Evolutionary conservation across 2,888 invertebrate genomes (phyloP), one percentile per base, ranked within the genome.

Genomic region (Dolomedes plantarius): DNA sequence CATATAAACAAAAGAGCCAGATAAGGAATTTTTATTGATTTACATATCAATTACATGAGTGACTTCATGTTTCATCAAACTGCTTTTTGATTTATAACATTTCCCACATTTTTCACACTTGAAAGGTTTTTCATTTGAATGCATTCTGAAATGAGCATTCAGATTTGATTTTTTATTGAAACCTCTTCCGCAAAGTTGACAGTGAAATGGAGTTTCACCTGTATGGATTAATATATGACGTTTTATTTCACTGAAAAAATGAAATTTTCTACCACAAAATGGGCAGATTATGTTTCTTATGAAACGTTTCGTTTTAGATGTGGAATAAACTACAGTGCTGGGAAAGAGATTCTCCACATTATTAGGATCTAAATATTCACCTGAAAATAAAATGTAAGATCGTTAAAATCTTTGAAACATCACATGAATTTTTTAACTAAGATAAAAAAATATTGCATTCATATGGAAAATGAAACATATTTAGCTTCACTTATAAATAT

Each of bases 261-360:
- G 23, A 56, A 56, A 56, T 56, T 56, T 56, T 56, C 56, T 56
- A 23, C 56, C 56, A 56, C 56, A 56, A 56, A 56, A 56, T 56
- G 56, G 56, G 16, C 56, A 56, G 1, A 56, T 1, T 16, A 56
- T 23, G 16, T 56, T 19, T 23, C 23, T 56, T 56, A 23, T 56
- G 11, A 23, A 56, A 5, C 56, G 23, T 23, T 56, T 56, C 23
- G 23, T 56, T 56, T 56, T 56, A 16, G 56, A 2, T 16, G 36
- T 36, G 5, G 56, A 7, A 23, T 56, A 56, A 23, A 56, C 23
- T 23, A 56, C 23, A 56, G 56, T 16, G 56, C 5, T 23, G 19
- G 56, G 7, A 16, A 56, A 23, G 23, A 56, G 56, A 56, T 56
- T 23, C 3, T 56, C 23, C 23, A 56, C 23, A 56, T 23, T 56